Conservation (phyloP, 2,797 vertebrate species). For the Malurus leucopterus region DNA sequence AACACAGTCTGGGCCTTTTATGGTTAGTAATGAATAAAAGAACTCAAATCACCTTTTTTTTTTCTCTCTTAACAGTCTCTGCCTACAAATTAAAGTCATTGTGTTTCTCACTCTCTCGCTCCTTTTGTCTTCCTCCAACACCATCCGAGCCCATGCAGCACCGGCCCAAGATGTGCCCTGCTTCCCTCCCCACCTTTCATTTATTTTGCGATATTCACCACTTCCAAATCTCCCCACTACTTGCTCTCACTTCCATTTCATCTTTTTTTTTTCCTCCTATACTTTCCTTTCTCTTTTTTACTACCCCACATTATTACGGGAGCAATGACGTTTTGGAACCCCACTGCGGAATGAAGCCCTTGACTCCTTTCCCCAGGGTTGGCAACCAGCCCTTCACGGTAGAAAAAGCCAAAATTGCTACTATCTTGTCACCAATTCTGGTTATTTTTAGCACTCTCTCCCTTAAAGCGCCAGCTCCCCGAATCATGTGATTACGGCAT, state of each 20-base stretch:
- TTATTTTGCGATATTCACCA: not conserved
- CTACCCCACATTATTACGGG: not conserved
- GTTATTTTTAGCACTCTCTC: slow-evolving; percentile 34
- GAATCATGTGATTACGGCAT: not conserved
- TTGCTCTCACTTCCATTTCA: not conserved
- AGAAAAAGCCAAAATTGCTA: slow-evolving; percentile 29
- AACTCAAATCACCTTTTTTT: slow-evolving; percentile 58
- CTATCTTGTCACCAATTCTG: slow-evolving; percentile 23
- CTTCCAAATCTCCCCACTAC: not conserved
- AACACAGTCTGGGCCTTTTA: slow-evolving; percentile 64
- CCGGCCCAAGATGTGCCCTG: not conserved
- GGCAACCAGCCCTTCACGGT: slow-evolving; percentile 21
- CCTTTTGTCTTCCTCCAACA: slow-evolving; percentile 33
- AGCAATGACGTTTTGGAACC: not conserved
- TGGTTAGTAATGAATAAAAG: slow-evolving; percentile 67
- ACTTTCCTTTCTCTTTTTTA: not conserved
- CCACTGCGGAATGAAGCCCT: not conserved
- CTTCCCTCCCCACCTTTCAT: not conserved
- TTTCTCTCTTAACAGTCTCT: slow-evolving; percentile 40
- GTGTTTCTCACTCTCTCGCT: not conserved
- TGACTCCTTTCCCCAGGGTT: not conserved
- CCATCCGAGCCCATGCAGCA: not conserved
- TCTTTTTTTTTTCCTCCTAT: not conserved
- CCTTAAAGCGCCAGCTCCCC: slow-evolving; percentile 31
- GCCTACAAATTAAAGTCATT: slow-evolving; percentile 64